Percentiles rank a stretch among this genome's conserved stretches.
phyloP scores from a whole-genome alignment of 2,888 invertebrate species.

The Cryptosula pallasiana region DNA sequence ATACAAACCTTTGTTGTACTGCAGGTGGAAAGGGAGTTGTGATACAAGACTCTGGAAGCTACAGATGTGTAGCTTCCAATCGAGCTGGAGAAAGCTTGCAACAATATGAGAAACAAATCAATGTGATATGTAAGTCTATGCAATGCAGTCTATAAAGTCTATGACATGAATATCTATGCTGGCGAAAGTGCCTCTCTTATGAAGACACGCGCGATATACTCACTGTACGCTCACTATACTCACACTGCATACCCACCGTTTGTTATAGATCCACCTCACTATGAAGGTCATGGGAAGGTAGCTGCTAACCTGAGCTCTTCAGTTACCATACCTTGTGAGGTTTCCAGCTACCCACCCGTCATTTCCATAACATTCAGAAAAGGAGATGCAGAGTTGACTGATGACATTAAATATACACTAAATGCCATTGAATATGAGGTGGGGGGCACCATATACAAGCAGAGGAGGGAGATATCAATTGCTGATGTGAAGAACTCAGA shows the following conservation, averaged over 20 bases:
- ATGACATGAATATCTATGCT: no score
- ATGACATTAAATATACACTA: background rate
- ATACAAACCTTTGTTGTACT: background rate
- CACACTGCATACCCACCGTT: no score
- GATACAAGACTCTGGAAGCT: background rate
- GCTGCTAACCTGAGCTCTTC: background rate
- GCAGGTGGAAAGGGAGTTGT: background rate
- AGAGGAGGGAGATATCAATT: background rate
- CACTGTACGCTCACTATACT: no score
- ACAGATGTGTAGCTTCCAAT: slow-evolving; percentile 3
- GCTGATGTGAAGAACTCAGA: background rate
- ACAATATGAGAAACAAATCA: background rate
- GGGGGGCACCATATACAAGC: background rate
- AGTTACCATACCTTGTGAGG: background rate
- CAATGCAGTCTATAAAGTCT: background rate
- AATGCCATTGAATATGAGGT: background rate
- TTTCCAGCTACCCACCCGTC: slow-evolving; percentile 6
- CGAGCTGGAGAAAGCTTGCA: background rate
- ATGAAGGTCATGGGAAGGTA: background rate
- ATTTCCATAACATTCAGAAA: background rate
- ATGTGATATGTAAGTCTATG: slow-evolving; percentile 12
- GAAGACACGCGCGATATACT: no score
- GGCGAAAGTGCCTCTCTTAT: no score
- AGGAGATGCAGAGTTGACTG: background rate
- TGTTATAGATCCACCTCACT: background rate